Evolutionary conservation across 2,113 vertebrate genomes (phyloP).

Genomic region (Sisor rabdophorus): DNA sequence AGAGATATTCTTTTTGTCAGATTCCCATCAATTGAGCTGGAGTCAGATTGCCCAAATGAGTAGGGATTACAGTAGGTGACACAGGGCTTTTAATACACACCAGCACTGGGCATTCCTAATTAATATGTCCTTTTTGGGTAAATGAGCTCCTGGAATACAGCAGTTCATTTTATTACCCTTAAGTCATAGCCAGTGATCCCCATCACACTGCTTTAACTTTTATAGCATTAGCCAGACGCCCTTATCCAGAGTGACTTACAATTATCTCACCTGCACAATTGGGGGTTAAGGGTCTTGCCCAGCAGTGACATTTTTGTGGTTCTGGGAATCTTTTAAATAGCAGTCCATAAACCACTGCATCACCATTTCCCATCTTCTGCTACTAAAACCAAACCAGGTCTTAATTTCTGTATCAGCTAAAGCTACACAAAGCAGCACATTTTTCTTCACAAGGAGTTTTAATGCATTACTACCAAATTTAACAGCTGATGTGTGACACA

Average conservation of each 20-base stretch:
- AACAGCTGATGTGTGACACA: background rate
- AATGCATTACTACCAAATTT: background rate
- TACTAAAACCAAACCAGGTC: background rate
- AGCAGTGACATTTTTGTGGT: too few species aligned
- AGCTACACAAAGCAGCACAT: background rate
- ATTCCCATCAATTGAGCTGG: background rate
- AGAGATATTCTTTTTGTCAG: background rate
- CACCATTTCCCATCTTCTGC: background rate
- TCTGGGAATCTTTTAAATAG: too few species aligned
- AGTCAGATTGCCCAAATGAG: constrained; percentile 1
- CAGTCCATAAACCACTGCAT: too few species aligned
- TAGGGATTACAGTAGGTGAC: background rate
- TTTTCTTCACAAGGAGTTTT: too few species aligned
- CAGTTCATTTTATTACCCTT: constrained; percentile 8
- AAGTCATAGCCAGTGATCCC: background rate
- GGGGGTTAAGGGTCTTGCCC: too few species aligned
- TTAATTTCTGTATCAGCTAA: background rate
- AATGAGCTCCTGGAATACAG: background rate
- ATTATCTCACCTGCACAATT: too few species aligned
- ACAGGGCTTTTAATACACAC: constrained; percentile 2
- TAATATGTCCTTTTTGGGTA: constrained; percentile 11
- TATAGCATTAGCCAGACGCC: background rate
- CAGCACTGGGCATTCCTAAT: constrained; percentile 2
- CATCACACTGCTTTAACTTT: background rate
- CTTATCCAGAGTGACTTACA: too few species aligned